Conservation (phyloP, 2,797 vertebrate species). For the Hippocampus kuda region DNA sequence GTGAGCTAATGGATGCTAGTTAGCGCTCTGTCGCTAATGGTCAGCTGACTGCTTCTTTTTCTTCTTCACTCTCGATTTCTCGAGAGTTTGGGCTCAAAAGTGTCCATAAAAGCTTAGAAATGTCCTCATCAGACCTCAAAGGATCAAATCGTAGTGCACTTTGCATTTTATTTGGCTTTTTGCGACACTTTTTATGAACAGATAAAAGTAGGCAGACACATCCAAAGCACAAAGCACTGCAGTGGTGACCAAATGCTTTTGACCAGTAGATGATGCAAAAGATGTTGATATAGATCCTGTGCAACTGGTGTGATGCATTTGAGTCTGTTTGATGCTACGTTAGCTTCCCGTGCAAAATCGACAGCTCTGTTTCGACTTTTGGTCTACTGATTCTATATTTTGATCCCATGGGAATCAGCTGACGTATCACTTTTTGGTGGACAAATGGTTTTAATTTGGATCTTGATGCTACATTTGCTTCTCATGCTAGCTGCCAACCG, state of each 20-base stretch:
- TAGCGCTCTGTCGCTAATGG: background rate
- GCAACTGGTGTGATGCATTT: background rate
- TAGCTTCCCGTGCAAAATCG: background rate
- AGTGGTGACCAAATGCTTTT: background rate
- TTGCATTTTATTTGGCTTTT: background rate
- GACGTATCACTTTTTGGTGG: background rate
- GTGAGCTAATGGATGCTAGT: constrained; percentile 4
- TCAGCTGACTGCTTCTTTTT: background rate
- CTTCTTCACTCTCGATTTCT: background rate
- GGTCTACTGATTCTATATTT: background rate
- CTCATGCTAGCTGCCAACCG: background rate
- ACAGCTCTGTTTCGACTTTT: background rate
- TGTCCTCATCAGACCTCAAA: background rate
- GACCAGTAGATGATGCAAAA: background rate
- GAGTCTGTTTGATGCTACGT: background rate
- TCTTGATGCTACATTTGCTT: background rate
- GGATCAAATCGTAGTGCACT: background rate
- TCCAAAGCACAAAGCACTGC: background rate
- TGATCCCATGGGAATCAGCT: background rate
- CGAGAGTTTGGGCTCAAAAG: background rate
- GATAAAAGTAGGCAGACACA: background rate
- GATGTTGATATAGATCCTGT: background rate
- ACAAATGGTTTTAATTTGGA: background rate
- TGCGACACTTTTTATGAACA: background rate
- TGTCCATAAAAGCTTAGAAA: background rate